A percentile compares a stretch with the other conserved stretches of the same genome.
phyloP scores from a whole-genome alignment of 1,140 invertebrate genomes.

The Ips nitidus region DNA sequence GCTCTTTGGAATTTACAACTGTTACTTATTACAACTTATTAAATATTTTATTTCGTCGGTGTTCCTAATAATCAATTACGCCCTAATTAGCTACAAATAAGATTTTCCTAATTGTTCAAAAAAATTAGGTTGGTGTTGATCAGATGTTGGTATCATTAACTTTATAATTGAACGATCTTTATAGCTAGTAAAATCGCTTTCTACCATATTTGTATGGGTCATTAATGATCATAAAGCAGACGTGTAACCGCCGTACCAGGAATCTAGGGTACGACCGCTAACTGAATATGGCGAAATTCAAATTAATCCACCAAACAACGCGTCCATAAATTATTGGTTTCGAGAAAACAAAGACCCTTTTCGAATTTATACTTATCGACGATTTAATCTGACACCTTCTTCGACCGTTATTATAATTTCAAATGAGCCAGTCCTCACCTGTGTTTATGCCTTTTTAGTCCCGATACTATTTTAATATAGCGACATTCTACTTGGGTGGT shows the following conservation, averaged over 20 bases:
- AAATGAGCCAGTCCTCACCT: conserved; percentile 28
- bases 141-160: conserved; percentile 4
- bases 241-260: not conserved
- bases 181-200: conserved; percentile 14
- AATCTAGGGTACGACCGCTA: not conserved
- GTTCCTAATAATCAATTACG: not conserved
- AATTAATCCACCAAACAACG: conserved; percentile 15
- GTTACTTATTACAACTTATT: not conserved
- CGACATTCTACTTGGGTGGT: conserved; percentile 23
- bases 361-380: conserved; percentile 13
- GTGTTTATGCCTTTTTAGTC: conserved; percentile 17
- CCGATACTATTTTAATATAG: conserved; percentile 28
- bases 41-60: not conserved
- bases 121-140: not conserved
- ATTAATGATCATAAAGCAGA: conserved; percentile 3
- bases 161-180: conserved; percentile 14
- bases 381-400: conserved; percentile 13
- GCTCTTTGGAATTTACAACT: not conserved
- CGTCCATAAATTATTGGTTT: conserved; percentile 8
- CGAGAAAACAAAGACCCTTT: conserved; percentile 4
- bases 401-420: conserved; percentile 20
- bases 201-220: conserved; percentile 6
- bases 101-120: not conserved
- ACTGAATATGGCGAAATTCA: not conserved
- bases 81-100: not conserved